Base-by-base conservation (phyloP, 1,140 invertebrate species). In the Trichomalopsis sarcophagae region DNA sequence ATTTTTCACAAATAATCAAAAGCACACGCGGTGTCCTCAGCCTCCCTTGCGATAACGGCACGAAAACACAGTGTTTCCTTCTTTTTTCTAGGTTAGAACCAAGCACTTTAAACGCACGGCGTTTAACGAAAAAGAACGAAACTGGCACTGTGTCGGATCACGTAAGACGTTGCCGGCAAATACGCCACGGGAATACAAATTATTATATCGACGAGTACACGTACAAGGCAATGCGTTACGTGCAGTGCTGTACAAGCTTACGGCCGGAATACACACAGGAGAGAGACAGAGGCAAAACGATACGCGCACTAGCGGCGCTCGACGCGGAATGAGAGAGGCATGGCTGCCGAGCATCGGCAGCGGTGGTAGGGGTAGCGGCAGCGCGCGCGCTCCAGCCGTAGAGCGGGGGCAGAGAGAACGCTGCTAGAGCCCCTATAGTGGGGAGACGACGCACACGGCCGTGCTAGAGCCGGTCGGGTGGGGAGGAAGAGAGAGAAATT, bases 291-390 rank as follows among this genome's bases (percentile, higher is more conserved):
- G 21, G n/a, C 14, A 62, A 55, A 62, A 30, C 73, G 81, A 71
- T 80, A 85, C 81, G 84, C 81, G 86, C 86, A 77, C 74, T 30
- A 83, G 23, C 30, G 73, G 84, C 84, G 86, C 82, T 83, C 71
- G 78, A 83, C 81, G 82, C 85, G 77, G 73, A 86, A 81, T 86
- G 85, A 86, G 21, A 47, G 47, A 81, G 62, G 73, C 80, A 84
- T 87, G 82, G 82, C 82, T 21, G 82, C 66, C 86, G 69, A 11
- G n/a, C 66, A 14, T 81, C 79, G 86, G 3, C 36, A 33, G 7
- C 47, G 30, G 78, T 79, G 69, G 85, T 83, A 81, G 85, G 81
- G 85, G 69, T 21, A 81, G 44, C 21, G 75, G 62, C 62, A 27
- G 50, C 47, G 66, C 69, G 77, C 69, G 74, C 62, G 27, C 69